A percentile compares a stretch with the other conserved stretches of the same genome.
Evolutionary conservation across 2,797 vertebrate species (phyloP).

Genomic region (Pterois miles): DNA sequence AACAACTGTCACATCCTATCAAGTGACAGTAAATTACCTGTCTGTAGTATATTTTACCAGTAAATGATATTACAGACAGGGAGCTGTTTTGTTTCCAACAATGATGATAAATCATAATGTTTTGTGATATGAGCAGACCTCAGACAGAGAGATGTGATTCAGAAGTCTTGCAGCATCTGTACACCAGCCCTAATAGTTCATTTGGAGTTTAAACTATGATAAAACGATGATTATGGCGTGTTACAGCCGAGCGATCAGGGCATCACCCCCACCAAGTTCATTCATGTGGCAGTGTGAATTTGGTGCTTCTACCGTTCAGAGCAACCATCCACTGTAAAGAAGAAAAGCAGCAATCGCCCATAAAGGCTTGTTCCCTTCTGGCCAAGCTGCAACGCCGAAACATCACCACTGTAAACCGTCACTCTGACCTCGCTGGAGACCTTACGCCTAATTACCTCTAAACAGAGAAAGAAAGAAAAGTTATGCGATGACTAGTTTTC

Average conservation of each 20-base stretch:
- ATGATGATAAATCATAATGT: conserved; percentile 37
- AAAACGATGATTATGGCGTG: conserved; percentile 29
- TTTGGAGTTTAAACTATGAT: conserved; percentile 44
- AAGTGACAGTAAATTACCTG: conserved; percentile 17
- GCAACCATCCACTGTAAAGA: conserved; percentile 42
- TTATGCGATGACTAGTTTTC: conserved; percentile 28
- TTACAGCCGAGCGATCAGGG: conserved; percentile 30
- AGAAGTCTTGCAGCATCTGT: conserved; percentile 75
- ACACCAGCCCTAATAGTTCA: conserved; percentile 73
- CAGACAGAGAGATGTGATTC: conserved; percentile 48
- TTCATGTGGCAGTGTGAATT: conserved; percentile 51
- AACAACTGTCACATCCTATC: conserved; percentile 29
- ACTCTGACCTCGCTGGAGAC: conserved; percentile 43
- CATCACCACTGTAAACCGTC: conserved; percentile 28
- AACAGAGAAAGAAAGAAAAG: conserved; percentile 24
- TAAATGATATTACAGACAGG: conserved; percentile 40
- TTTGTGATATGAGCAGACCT: conserved; percentile 50
- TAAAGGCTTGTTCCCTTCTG: conserved; percentile 46
- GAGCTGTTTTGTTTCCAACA: conserved; percentile 27
- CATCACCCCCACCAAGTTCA: background rate
- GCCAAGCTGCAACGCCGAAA: conserved; percentile 50
- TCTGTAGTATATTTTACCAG: conserved; percentile 16
- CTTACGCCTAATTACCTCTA: conserved; percentile 23
- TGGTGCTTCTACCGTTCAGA: conserved; percentile 62
- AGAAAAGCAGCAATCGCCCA: conserved; percentile 62